Base-by-base conservation (phyloP, 1,140 invertebrate species). In the Drosophila erecta region DNA sequence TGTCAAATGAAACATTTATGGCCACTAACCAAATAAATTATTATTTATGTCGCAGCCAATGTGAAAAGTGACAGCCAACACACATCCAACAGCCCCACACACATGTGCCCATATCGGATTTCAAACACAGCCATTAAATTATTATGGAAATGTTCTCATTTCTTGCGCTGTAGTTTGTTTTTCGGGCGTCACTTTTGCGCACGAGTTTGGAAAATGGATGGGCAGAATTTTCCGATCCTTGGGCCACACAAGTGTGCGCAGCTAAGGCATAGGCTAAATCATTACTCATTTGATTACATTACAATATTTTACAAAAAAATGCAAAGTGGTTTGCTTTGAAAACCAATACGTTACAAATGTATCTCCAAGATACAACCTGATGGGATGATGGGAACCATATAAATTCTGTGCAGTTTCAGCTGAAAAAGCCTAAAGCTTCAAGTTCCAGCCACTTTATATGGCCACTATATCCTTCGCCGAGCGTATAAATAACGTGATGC, bases 51-150 rank as follows among this genome's bases (percentile, higher is more conserved):
- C 64, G 61, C 60, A 67, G 66, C 44, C 69, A 76, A 85, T 64
- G 51, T 70, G 80, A 80, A 79, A 84, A 80, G 44, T 85, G 78
- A 85, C 81, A 78, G 64, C 30, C 56, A 37, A 53, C 41, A 74
- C 38, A 47, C 22, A 62, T 20, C 10, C 22, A 43, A 72, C 55
- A 61, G 38, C 20, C 54, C 47, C 24, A 50, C 50, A 38, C 40
- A 44, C 40, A 46, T 61, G 47, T 50, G 56, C 51, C 70, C 44
- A 50, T 87, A 87, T 87, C 79, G 22, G 70, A 86, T 86, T 72
- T 85, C 73, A 86, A 85, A 85, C 78, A 65, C 49, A 30, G 30
- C 83, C 74, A 70, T 87, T 80, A 81, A 75, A 75, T 78, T 81
- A 85, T 85, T 78, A 85, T 71, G 57, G 72, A 87, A 79, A 81